These are phyloP conservation scores for Lonchura striata DNA, from an alignment of 2,113 vertebrate species.

Conservation along the genomic window DNA sequence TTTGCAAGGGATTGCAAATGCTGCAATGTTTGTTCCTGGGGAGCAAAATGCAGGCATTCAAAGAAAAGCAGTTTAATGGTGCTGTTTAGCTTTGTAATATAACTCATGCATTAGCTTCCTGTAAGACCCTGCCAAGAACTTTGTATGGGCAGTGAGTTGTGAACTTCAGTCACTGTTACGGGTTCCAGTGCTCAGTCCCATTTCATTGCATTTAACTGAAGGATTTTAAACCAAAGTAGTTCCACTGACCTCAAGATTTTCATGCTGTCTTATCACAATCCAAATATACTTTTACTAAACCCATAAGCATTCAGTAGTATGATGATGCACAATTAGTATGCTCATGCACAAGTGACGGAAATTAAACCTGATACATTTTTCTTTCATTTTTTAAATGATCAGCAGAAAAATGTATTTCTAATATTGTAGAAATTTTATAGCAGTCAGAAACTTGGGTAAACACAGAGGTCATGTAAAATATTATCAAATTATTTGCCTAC, in stretches of 20 bases:
- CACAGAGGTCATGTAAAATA: neutral
- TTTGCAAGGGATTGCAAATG: accelerated
- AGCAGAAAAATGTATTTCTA: neutral
- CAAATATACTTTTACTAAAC: neutral
- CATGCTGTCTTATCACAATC: neutral
- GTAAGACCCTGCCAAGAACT: neutral
- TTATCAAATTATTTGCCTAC: neutral
- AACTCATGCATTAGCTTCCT: neutral
- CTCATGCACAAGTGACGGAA: neutral
- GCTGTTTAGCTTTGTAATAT: neutral
- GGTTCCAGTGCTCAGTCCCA: neutral
- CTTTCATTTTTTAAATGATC: neutral
- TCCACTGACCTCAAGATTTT: neutral
- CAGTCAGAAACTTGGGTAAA: neutral
- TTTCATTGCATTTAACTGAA: neutral
- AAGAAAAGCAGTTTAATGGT: neutral
- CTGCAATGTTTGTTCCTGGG: neutral
- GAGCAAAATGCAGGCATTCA: neutral
- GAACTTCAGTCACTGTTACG: neutral
- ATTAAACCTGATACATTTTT: neutral
- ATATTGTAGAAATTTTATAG: neutral
- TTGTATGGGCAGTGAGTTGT: neutral
- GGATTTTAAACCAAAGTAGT: neutral
- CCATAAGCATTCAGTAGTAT: neutral
- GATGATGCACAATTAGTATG: neutral